Percentiles rank a stretch among this genome's conserved stretches.
Conservation (phyloP, 2,888 invertebrate species). For the Camponotus fellah region DNA sequence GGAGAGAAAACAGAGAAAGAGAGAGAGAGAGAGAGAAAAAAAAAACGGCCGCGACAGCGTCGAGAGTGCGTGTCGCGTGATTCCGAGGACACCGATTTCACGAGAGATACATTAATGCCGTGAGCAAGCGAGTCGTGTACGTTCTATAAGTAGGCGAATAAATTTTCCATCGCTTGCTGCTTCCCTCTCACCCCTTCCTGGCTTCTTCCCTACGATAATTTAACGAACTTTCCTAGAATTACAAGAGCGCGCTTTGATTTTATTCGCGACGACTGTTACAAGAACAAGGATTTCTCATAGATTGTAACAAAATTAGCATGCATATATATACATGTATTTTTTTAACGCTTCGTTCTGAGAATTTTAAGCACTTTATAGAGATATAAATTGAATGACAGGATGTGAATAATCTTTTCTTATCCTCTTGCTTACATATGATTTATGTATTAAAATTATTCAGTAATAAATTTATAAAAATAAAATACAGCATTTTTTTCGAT, state of each 20-base stretch:
- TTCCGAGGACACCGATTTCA: constrained; percentile 82
- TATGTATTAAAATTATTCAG: not conserved
- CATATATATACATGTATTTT: not conserved
- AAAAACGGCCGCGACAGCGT: constrained; percentile 70
- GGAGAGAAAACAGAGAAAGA: constrained; percentile 39
- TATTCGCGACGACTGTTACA: not conserved
- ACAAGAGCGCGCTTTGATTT: not conserved
- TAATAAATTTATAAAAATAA: not conserved
- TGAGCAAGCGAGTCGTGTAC: constrained; percentile 65
- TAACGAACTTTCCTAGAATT: constrained; percentile 57
- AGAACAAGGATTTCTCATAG: constrained; percentile 25
- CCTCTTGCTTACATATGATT: not conserved
- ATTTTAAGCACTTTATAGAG: not conserved
- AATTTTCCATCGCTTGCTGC: constrained; percentile 66
- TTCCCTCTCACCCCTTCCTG: constrained; percentile 39
- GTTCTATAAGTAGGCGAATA: constrained; percentile 72
- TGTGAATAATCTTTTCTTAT: not conserved
- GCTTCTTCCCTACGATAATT: constrained; percentile 65
- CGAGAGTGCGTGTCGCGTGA: constrained; percentile 82
- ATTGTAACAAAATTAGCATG: constrained; percentile 18
- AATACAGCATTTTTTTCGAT: not conserved
- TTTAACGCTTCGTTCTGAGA: not conserved
- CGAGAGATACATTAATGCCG: constrained; percentile 83
- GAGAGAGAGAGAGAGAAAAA: not conserved
- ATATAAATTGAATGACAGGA: not conserved